Conservation (phyloP, 2,113 vertebrate genomes). For the Conger conger region DNA sequence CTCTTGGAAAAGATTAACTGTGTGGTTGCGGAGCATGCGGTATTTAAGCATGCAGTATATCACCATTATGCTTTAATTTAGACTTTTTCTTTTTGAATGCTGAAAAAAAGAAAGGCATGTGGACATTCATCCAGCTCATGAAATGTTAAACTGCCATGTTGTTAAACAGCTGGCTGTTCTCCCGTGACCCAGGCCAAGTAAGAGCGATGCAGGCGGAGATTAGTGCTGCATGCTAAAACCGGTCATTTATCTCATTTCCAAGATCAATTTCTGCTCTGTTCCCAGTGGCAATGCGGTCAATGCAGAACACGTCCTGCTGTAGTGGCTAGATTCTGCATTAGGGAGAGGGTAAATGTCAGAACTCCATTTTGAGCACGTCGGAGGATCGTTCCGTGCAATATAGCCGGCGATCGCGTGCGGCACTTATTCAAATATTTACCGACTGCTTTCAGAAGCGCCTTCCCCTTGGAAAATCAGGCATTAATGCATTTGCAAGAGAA, state of each 20-base stretch:
- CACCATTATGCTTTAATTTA: too few species aligned
- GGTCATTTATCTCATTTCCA: conserved; percentile 14
- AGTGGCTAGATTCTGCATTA: neutral
- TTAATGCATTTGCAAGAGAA: neutral
- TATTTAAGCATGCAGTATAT: too few species aligned
- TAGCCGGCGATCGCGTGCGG: neutral
- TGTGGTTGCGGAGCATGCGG: neutral
- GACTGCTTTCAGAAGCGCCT: neutral
- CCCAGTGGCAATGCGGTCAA: neutral
- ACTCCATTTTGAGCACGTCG: neutral
- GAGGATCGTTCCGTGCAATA: neutral
- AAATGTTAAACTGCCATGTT: neutral
- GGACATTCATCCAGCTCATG: neutral
- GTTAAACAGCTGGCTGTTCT: neutral
- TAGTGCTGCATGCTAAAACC: conserved; percentile 13
- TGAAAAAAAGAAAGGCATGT: too few species aligned
- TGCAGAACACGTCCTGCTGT: neutral
- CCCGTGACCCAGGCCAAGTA: neutral
- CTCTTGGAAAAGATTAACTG: neutral
- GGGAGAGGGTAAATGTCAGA: neutral
- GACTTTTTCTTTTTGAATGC: too few species aligned
- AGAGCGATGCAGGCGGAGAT: neutral
- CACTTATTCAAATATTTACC: neutral
- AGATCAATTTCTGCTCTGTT: conserved; percentile 10
- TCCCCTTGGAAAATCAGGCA: neutral